A percentile compares a stretch with the other conserved stretches of the same genome.
phyloP scores from a whole-genome alignment of 2,797 vertebrate genomes.

The Psittacula echo region DNA sequence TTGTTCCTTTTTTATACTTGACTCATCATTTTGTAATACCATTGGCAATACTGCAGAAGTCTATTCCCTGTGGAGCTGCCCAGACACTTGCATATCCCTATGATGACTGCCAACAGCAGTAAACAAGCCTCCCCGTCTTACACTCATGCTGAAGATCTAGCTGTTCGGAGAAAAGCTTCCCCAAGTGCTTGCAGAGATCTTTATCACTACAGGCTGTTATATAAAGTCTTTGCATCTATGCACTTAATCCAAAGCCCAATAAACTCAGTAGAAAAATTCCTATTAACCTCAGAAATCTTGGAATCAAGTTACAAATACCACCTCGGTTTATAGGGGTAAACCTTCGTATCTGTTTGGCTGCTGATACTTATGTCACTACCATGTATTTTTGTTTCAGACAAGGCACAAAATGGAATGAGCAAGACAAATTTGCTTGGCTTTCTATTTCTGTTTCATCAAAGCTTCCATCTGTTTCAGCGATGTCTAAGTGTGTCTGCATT shows the following conservation, averaged over 20 bases:
- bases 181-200: neutral
- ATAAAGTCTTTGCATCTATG: neutral
- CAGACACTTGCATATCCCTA: neutral
- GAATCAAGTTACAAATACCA: neutral
- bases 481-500: neutral
- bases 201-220: neutral
- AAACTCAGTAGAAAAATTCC: neutral
- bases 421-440: neutral
- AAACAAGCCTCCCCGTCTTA: slow-evolving; percentile 12
- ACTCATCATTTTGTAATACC: slow-evolving; percentile 24
- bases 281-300: neutral
- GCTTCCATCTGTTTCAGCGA: neutral
- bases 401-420: neutral
- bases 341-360: neutral
- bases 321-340: neutral
- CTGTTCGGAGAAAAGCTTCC: neutral
- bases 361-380: neutral
- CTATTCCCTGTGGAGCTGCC: neutral
- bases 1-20: neutral
- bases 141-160: neutral
- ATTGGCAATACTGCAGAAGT: neutral
- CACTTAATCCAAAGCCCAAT: neutral
- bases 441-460: neutral
- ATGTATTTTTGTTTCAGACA: slow-evolving; percentile 19
- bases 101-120: neutral